These are phyloP conservation scores for Halcyon leucocephala DNA, from an alignment of 2,797 vertebrate genomes.

Conservation along the genomic window DNA sequence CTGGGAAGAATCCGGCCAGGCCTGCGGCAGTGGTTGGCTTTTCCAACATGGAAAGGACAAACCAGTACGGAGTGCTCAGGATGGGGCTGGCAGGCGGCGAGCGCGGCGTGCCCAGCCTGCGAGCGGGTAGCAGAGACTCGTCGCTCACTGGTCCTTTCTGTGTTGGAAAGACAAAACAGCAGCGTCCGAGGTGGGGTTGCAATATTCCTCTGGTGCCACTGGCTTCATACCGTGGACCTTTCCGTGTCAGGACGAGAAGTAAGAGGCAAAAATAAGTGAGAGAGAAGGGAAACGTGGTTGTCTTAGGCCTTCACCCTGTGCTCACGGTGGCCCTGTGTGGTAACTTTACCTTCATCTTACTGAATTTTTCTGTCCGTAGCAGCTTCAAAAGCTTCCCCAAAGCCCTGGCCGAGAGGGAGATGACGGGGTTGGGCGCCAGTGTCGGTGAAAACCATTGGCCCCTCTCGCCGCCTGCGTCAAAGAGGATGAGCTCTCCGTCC, in stretches of 20 bases:
- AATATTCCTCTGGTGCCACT: background rate
- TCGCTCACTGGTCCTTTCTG: background rate
- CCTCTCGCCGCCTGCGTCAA: background rate
- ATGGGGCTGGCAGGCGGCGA: background rate
- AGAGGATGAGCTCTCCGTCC: background rate
- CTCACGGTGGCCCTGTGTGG: background rate
- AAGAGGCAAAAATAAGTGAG: background rate
- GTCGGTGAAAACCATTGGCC: background rate
- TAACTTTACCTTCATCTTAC: slow-evolving; percentile 19
- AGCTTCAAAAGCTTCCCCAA: slow-evolving; percentile 62
- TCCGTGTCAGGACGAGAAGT: background rate
- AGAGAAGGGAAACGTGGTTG: background rate
- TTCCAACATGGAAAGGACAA: background rate
- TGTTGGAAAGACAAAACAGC: background rate
- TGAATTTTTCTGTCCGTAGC: background rate
- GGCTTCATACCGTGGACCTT: background rate
- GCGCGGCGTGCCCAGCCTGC: background rate
- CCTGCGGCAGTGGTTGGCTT: background rate
- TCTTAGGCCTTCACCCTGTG: background rate
- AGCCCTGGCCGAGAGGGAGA: background rate
- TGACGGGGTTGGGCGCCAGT: background rate
- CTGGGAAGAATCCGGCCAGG: background rate
- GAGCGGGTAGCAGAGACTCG: background rate
- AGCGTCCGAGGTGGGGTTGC: background rate
- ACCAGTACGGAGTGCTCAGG: background rate